Conservation (phyloP, 2,888 invertebrate genomes). For the Malthinus flaveolus region DNA sequence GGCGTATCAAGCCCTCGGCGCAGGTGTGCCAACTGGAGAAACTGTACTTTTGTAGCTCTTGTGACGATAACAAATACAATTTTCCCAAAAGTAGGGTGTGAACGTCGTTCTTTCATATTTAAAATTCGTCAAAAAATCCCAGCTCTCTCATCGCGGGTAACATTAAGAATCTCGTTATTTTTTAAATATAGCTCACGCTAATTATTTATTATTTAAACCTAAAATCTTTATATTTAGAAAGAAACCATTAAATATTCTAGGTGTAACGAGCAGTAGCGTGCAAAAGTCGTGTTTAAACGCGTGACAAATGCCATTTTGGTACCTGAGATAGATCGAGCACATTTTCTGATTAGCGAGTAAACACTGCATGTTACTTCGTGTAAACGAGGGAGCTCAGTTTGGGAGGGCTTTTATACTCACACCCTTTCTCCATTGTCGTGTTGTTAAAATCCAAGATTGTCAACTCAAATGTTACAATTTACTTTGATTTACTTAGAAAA, state of each 20-base stretch:
- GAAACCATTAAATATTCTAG: not conserved
- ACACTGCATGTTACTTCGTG: conserved; percentile 5
- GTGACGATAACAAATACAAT: too few relatives aligned
- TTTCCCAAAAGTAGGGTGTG: too few relatives aligned
- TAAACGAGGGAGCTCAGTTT: not conserved
- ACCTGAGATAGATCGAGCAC: conserved; percentile 1
- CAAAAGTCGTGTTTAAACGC: conserved; percentile 3
- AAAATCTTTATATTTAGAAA: not conserved
- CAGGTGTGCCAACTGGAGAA: too few relatives aligned
- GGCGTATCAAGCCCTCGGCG: too few relatives aligned
- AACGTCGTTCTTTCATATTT: too few relatives aligned
- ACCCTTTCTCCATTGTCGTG: not conserved
- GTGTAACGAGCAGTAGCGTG: conserved; percentile 4
- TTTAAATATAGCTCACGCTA: too few relatives aligned
- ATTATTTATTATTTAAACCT: too few relatives aligned
- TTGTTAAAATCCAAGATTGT: not conserved
- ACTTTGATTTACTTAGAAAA: conserved; percentile 2
- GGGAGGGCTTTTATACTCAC: not conserved
- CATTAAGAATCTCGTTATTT: too few relatives aligned
- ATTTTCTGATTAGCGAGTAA: conserved; percentile 6
- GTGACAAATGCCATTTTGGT: conserved; percentile 5
- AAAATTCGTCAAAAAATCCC: too few relatives aligned
- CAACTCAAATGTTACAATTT: conserved; percentile 6
- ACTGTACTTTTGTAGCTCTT: too few relatives aligned
- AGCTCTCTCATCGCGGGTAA: too few relatives aligned